Percentiles rank a stretch among this genome's conserved stretches.
Evolutionary conservation across 2,888 invertebrate genomes (phyloP).

Genomic region (Trichogramma evanescens): DNA sequence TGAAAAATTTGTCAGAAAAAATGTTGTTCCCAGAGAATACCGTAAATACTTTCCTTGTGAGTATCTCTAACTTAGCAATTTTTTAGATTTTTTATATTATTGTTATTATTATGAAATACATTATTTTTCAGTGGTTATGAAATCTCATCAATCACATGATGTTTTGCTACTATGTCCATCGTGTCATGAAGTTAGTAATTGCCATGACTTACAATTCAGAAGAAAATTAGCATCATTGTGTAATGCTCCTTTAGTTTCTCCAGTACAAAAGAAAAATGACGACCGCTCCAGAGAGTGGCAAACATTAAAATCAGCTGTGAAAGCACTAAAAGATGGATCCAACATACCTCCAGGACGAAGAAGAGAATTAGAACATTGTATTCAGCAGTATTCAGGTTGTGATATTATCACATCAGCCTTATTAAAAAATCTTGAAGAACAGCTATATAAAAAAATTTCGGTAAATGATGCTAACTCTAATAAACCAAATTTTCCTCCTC

Average conservation of each 20-base stretch:
- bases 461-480: slow-evolving; percentile 3
- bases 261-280: slow-evolving; percentile 29
- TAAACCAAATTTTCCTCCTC: slow-evolving; percentile 30
- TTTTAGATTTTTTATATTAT: neutral
- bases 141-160: slow-evolving; percentile 76
- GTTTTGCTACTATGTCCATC: slow-evolving; percentile 63
- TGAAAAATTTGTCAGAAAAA: slow-evolving; percentile 67
- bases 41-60: slow-evolving; percentile 66
- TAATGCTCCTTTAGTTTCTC: slow-evolving; percentile 57
- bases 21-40: slow-evolving; percentile 77
- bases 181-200: slow-evolving; percentile 68
- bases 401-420: slow-evolving; percentile 30
- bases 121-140: slow-evolving; percentile 58
- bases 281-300: slow-evolving; percentile 45
- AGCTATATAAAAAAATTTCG: slow-evolving; percentile 18
- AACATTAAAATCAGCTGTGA: slow-evolving; percentile 55
- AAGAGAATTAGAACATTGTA: slow-evolving; percentile 34
- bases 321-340: slow-evolving; percentile 49
- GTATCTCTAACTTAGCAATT: slow-evolving; percentile 18
- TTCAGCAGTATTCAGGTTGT: slow-evolving; percentile 32
- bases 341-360: slow-evolving; percentile 32
- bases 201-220: slow-evolving; percentile 57
- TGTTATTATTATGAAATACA: neutral
- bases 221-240: slow-evolving; percentile 55
- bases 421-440: slow-evolving; percentile 30